Percentiles rank a stretch among this genome's conserved stretches.
Evolutionary conservation across 2,888 invertebrate genomes (phyloP).

Genomic region (Heliconius charithonia): DNA sequence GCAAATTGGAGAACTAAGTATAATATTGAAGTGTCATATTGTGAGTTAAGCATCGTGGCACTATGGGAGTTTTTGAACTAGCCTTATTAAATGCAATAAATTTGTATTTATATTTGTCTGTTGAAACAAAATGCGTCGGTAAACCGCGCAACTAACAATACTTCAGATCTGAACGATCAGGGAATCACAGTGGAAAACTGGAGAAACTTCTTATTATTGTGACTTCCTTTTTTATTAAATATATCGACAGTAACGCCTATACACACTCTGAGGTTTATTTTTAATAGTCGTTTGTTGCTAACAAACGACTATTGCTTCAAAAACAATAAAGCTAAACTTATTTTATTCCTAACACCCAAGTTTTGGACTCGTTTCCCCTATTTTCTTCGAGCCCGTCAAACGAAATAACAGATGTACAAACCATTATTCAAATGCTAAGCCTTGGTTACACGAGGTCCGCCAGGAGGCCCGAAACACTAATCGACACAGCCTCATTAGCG

Average conservation of each 20-base stretch:
- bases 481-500: slow-evolving; percentile 62
- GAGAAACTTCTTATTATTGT: too few relatives aligned
- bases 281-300: too few relatives aligned
- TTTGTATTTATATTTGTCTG: neutral
- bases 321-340: neutral
- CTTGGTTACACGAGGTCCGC: slow-evolving; percentile 36
- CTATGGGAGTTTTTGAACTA: neutral
- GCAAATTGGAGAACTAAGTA: too few relatives aligned
- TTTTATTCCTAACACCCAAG: neutral
- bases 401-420: slow-evolving; percentile 46
- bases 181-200: neutral
- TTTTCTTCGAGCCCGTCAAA: slow-evolving; percentile 31
- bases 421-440: slow-evolving; percentile 44
- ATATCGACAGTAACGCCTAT: too few relatives aligned
- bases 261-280: too few relatives aligned
- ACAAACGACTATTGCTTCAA: neutral
- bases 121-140: neutral
- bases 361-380: slow-evolving; percentile 14
- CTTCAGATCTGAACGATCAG: neutral
- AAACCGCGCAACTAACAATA: neutral
- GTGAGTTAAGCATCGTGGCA: neutral
- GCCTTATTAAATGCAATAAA: neutral
- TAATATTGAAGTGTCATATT: too few relatives aligned
- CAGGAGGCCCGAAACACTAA: slow-evolving; percentile 55
- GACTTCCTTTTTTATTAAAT: too few relatives aligned